These are phyloP conservation scores for Aeoliscus strigatus DNA, from an alignment of 2,797 vertebrate species.

Conservation along the genomic window DNA sequence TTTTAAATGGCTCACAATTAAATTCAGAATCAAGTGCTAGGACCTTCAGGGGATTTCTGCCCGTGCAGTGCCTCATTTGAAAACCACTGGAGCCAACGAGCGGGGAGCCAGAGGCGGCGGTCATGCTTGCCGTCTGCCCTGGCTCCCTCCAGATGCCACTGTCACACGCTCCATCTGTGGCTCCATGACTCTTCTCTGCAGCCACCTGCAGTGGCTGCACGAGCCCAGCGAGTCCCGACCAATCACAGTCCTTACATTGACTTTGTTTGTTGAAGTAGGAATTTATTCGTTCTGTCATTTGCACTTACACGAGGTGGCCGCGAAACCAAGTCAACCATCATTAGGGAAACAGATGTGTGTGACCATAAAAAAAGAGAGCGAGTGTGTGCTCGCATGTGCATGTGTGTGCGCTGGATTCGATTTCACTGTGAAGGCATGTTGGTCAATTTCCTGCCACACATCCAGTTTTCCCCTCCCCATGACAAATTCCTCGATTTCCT, in stretches of 20 bases:
- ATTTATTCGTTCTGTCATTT: too few relatives aligned
- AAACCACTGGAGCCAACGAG: slow-evolving; percentile 39
- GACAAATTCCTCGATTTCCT: slow-evolving; percentile 71
- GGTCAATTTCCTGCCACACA: slow-evolving; percentile 57
- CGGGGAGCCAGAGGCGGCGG: slow-evolving; percentile 39
- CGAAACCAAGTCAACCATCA: too few relatives aligned
- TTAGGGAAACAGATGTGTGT: too few relatives aligned
- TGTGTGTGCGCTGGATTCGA: slow-evolving; percentile 27
- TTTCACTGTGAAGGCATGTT: slow-evolving; percentile 58
- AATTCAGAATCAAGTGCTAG: background rate
- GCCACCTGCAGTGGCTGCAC: slow-evolving; percentile 43
- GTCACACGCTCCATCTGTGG: slow-evolving; percentile 59
- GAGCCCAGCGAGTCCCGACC: slow-evolving; percentile 1
- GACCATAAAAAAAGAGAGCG: too few relatives aligned
- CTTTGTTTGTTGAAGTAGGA: too few relatives aligned
- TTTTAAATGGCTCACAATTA: too few relatives aligned
- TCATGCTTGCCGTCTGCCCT: slow-evolving; percentile 49
- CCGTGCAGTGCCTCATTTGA: slow-evolving; percentile 31
- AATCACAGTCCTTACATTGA: too few relatives aligned
- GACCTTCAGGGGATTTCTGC: slow-evolving; percentile 15
- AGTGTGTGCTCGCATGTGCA: slow-evolving; percentile 1
- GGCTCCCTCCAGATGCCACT: slow-evolving; percentile 46
- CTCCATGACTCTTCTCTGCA: slow-evolving; percentile 27
- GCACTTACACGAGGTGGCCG: too few relatives aligned
- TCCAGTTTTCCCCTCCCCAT: slow-evolving; percentile 51